These are phyloP conservation scores for Patella depressa DNA, from an alignment of 2,888 invertebrate genomes.

Conservation along the genomic window DNA sequence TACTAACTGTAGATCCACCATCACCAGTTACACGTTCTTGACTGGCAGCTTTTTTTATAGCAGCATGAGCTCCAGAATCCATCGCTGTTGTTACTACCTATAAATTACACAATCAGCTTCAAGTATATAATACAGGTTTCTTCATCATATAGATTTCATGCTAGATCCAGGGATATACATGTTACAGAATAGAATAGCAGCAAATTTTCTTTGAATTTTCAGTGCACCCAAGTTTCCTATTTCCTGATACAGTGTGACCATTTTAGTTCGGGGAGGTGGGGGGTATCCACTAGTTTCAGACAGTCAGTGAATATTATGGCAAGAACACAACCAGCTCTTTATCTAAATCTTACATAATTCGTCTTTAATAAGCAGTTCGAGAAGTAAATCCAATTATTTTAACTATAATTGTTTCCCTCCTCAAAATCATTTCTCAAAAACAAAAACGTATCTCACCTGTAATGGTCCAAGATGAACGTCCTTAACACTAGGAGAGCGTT, in stretches of 20 bases:
- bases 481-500: conserved; percentile 42
- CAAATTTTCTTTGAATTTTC: too few relatives aligned
- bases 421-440: neutral
- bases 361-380: too few relatives aligned
- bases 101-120: conserved; percentile 13
- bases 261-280: too few relatives aligned
- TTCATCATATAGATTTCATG: neutral
- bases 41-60: conserved; percentile 49
- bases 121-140: neutral
- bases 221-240: too few relatives aligned
- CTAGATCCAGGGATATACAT: neutral
- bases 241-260: too few relatives aligned
- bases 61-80: conserved; percentile 51
- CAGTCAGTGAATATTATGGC: too few relatives aligned
- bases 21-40: conserved; percentile 29
- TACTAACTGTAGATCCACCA: neutral
- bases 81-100: conserved; percentile 61
- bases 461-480: conserved; percentile 60
- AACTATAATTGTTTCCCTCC: too few relatives aligned
- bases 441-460: conserved; percentile 43
- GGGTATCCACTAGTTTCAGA: too few relatives aligned
- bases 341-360: too few relatives aligned
- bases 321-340: too few relatives aligned
- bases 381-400: too few relatives aligned
- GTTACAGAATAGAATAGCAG: neutral